Percentiles rank a stretch among this genome's conserved stretches.
Evolutionary conservation across 1,140 invertebrate genomes (phyloP).

Genomic region (Halictus rubicundus): DNA sequence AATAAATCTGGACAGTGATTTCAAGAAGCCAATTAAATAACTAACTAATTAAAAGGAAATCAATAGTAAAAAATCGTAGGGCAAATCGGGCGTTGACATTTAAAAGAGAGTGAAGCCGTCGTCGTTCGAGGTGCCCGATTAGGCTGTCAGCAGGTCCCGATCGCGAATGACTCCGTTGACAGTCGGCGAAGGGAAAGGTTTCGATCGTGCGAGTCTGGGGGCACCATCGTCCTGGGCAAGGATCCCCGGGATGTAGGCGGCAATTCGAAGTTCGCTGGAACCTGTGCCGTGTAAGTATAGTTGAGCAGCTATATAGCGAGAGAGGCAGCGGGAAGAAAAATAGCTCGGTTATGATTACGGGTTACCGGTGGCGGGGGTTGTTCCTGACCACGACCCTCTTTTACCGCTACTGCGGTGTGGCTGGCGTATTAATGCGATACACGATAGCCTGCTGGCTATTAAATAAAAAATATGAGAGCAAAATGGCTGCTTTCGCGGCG

Average conservation of each 20-base stretch:
- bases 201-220: neutral
- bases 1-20: too few species aligned
- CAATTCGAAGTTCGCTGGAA: slow-evolving; percentile 17
- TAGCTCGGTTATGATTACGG: slow-evolving; percentile 66
- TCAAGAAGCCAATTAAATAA: too few species aligned
- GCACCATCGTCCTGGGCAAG: neutral
- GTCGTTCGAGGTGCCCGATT: too few species aligned
- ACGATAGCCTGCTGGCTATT: slow-evolving; percentile 67
- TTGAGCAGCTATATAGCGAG: neutral
- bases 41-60: too few species aligned
- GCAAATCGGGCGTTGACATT: too few species aligned
- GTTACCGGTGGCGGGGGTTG: slow-evolving; percentile 63
- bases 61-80: too few species aligned
- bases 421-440: slow-evolving; percentile 67
- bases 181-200: neutral
- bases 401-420: slow-evolving; percentile 62
- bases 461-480: slow-evolving; percentile 68
- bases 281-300: slow-evolving; percentile 15
- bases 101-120: too few species aligned
- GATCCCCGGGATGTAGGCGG: slow-evolving; percentile 18
- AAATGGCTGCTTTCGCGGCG: slow-evolving; percentile 66
- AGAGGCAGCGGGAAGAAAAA: slow-evolving; percentile 54
- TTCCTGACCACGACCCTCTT: slow-evolving; percentile 64
- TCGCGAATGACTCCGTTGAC: too few species aligned
- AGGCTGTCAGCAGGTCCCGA: too few species aligned